A percentile compares a stretch with the other conserved stretches of the same genome.
Evolutionary conservation across 1,140 invertebrate genomes (phyloP).

Genomic region (Periplaneta americana): DNA sequence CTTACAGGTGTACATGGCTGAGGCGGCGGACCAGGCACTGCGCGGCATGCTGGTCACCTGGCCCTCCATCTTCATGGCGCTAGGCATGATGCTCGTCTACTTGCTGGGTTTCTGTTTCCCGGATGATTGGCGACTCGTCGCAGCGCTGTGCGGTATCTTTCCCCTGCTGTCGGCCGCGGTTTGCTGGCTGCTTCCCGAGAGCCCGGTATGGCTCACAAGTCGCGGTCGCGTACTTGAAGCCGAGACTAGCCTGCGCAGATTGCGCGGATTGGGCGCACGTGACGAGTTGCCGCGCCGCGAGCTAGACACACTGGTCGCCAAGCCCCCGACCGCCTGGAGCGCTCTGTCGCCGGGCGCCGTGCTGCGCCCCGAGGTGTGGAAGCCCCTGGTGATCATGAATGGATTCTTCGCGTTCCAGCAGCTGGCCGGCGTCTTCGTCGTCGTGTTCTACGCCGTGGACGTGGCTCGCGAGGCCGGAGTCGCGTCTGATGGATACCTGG

Average conservation of each 20-base stretch:
- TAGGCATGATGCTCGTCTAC: slow-evolving; percentile 54
- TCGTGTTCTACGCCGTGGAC: slow-evolving; percentile 69
- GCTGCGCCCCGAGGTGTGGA: slow-evolving; percentile 42
- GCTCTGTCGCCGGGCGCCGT: background rate
- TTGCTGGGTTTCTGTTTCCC: slow-evolving; percentile 48
- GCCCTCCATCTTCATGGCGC: slow-evolving; percentile 50
- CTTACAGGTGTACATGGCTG: slow-evolving; percentile 52
- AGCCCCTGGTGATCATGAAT: slow-evolving; percentile 60
- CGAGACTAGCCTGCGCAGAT: background rate
- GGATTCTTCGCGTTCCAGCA: slow-evolving; percentile 71
- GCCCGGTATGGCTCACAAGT: slow-evolving; percentile 8
- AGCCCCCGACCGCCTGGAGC: background rate
- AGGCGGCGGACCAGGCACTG: slow-evolving; percentile 47
- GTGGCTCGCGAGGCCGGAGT: slow-evolving; percentile 53
- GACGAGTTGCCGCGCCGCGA: background rate
- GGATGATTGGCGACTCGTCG: slow-evolving; percentile 53
- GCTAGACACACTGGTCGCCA: background rate
- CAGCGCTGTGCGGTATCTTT: slow-evolving; percentile 52
- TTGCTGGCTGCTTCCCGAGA: slow-evolving; percentile 42
- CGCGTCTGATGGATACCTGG: slow-evolving; percentile 48
- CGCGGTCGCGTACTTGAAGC: background rate
- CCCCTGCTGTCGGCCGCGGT: slow-evolving; percentile 47
- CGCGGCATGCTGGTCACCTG: slow-evolving; percentile 54
- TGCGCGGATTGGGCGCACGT: background rate
- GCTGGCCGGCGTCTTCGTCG: slow-evolving; percentile 66